Evolutionary conservation across 2,888 invertebrate species (phyloP), one percentile per base, ranked within the genome.

Genomic region (Resseliella maxima): DNA sequence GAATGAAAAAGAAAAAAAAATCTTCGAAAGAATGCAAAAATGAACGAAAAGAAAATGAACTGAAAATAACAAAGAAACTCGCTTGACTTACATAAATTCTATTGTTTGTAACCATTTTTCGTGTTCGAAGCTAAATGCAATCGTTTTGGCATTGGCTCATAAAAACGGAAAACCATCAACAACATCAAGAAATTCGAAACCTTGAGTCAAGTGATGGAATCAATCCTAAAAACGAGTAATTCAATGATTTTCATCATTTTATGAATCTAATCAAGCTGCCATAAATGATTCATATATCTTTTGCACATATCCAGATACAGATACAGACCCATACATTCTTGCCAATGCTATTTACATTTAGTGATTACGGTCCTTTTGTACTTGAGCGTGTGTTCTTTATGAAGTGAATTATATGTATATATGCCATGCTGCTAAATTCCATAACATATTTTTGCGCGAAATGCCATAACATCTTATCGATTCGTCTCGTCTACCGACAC

Each of bases 241-340:
- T 35, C 35, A 35, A 72, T 72, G 72, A 72, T 72, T 72, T 72
- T 72, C 31, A 72, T 72, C 72, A 72, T 72, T 72, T 72, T 72
- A 72, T 72, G 31, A 72, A 27, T 72, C 72, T 72, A 72, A 72
- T 72, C 72, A 72, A 72, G 72, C 12, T 31, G 3, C 31, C 35
- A 72, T 72, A 72, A 72, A 72, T 72, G 31, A 72, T 72, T 27
- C 72, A 72, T 31, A 59, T n/a, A n/a, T n/a, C n/a, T n/a, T n/a
- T n/a, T n/a, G n/a, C n/a, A n/a, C n/a, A n/a, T n/a, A n/a, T n/a
- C n/a, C n/a, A n/a, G n/a, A n/a, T n/a, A n/a, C n/a, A n/a, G n/a
- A n/a, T n/a, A n/a, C n/a, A n/a, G n/a, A n/a, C 59, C 24, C 1
- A 59, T 24, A 59, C 24, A 15, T 31, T 15, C 18, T 72, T 72